These are phyloP conservation scores for Penelope pileata DNA, from an alignment of 2,113 vertebrate genomes.

Conservation along the genomic window DNA sequence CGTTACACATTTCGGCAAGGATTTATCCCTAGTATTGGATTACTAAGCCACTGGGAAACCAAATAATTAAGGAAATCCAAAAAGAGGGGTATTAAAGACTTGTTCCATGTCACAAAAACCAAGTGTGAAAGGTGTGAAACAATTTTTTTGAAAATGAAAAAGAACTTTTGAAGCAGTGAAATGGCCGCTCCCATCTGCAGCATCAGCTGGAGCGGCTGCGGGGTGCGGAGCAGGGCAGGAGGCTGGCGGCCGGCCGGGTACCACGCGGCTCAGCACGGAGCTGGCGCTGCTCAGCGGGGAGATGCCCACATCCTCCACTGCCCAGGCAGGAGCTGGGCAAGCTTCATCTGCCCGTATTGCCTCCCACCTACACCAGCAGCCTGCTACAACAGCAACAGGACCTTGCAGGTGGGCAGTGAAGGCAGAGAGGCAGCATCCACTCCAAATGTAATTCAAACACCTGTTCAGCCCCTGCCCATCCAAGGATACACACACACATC, in stretches of 20 bases:
- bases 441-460: neutral
- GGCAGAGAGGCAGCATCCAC: neutral
- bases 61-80: constrained; percentile 51
- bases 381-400: neutral
- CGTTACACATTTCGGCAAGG: constrained; percentile 10
- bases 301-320: neutral
- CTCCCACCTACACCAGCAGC: neutral
- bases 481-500: neutral
- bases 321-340: neutral
- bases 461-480: neutral
- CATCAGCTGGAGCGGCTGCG: neutral
- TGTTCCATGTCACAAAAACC: neutral
- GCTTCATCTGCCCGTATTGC: neutral
- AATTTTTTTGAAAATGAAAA: neutral
- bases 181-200: accelerated
- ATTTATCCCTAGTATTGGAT: constrained; percentile 34
- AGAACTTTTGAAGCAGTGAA: neutral
- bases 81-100: neutral
- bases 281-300: neutral
- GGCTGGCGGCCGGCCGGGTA: neutral
- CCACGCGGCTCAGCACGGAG: neutral
- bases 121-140: neutral
- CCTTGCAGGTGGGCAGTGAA: neutral
- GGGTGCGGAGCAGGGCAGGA: neutral
- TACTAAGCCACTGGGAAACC: constrained; percentile 10